These are phyloP conservation scores for Brachymystax lenok DNA, from an alignment of 2,797 vertebrate species.

Conservation along the genomic window DNA sequence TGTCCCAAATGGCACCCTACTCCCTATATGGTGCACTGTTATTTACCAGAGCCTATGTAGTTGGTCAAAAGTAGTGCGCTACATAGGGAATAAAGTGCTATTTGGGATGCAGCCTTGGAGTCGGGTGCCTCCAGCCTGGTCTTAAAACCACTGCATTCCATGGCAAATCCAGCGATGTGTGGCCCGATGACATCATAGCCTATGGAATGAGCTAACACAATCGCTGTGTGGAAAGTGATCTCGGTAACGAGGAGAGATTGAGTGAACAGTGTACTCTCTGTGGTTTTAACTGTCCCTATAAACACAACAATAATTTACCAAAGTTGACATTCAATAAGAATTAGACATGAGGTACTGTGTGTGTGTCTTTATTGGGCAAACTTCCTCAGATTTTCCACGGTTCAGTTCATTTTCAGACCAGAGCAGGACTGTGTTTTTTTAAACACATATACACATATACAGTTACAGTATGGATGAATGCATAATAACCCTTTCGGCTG, in stretches of 20 bases:
- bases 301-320: conserved; percentile 45
- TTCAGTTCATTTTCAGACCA: conserved; percentile 12
- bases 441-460: conserved; percentile 32
- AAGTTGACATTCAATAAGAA: conserved; percentile 39
- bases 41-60: too few relatives aligned
- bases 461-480: conserved; percentile 32
- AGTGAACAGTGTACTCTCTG: conserved; percentile 26
- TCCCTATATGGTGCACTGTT: conserved; percentile 19
- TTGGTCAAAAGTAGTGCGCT: too few relatives aligned
- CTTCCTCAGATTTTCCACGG: conserved; percentile 32
- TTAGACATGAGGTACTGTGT: background rate
- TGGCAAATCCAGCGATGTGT: conserved; percentile 58
- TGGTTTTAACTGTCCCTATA: conserved; percentile 22
- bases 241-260: conserved; percentile 47
- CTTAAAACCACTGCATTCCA: conserved; percentile 74
- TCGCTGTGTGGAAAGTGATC: conserved; percentile 58
- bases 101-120: conserved; percentile 10
- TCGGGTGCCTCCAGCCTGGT: conserved; percentile 33
- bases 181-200: conserved; percentile 72
- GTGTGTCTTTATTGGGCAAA: conserved; percentile 31
- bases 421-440: conserved; percentile 32
- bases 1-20: too few relatives aligned
- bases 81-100: conserved; percentile 34
- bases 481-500: conserved; percentile 28
- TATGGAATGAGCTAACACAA: conserved; percentile 75